A percentile compares a stretch with the other conserved stretches of the same genome.
phyloP scores from a whole-genome alignment of 2,797 vertebrate genomes.

The Lagocephalus sceleratus region DNA sequence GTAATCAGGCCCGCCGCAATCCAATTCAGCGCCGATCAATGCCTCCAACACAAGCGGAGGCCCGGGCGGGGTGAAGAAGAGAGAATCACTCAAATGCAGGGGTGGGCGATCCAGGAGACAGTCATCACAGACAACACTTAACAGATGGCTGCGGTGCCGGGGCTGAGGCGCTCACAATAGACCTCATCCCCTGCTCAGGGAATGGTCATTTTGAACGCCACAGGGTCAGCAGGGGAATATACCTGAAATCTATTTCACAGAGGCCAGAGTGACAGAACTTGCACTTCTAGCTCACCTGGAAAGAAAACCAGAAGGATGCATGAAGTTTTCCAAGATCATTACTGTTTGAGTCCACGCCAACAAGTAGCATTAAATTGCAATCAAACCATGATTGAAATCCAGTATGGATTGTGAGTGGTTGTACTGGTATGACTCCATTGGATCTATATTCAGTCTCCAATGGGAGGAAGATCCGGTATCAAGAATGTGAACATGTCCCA shows the following conservation, averaged over 20 bases:
- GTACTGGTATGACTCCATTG: slow-evolving; percentile 45
- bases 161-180: slow-evolving; percentile 37
- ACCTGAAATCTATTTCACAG: slow-evolving; percentile 45
- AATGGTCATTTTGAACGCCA: slow-evolving; percentile 52
- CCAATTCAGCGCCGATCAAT: slow-evolving; percentile 75
- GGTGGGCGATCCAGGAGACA: slow-evolving; percentile 49
- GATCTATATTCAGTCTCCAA: slow-evolving; percentile 64
- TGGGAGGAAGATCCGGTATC: slow-evolving; percentile 54
- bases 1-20: slow-evolving; percentile 72
- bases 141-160: slow-evolving; percentile 39
- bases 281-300: slow-evolving; percentile 29
- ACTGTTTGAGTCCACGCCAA: slow-evolving; percentile 21
- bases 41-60: slow-evolving; percentile 61
- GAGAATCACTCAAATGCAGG: slow-evolving; percentile 50
- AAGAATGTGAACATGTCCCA: slow-evolving; percentile 65
- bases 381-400: slow-evolving; percentile 56
- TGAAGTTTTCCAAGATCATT: slow-evolving; percentile 18
- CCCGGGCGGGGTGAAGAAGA: slow-evolving; percentile 49
- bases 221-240: slow-evolving; percentile 36
- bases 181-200: slow-evolving; percentile 24
- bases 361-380: slow-evolving; percentile 51
- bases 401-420: slow-evolving; percentile 37
- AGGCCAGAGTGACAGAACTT: slow-evolving; percentile 45
- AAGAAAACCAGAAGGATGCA: slow-evolving; percentile 11
- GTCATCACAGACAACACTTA: slow-evolving; percentile 40